Conservation (phyloP, 2,888 invertebrate genomes). For the Tridacna gigas region DNA sequence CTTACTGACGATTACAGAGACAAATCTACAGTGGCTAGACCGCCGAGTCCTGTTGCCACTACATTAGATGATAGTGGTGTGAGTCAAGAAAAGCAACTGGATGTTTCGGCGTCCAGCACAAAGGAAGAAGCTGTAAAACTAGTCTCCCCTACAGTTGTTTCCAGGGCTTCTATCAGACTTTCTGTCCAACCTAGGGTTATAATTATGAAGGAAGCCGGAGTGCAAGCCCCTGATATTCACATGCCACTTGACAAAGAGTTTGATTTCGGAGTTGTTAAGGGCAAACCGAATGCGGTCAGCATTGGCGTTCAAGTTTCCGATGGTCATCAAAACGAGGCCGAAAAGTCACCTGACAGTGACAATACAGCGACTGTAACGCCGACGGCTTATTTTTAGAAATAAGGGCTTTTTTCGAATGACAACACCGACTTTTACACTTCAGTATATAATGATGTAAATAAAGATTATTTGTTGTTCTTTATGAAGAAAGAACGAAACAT, state of each 20-base stretch:
- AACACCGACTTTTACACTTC: too few relatives aligned
- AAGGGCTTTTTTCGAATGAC: too few relatives aligned
- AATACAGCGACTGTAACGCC: not conserved
- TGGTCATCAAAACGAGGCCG: too few relatives aligned
- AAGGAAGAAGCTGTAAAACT: not conserved
- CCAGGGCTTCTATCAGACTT: conserved; percentile 18
- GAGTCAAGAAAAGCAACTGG: not conserved
- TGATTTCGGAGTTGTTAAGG: conserved; percentile 49
- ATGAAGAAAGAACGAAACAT: too few relatives aligned
- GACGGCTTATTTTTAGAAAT: conserved; percentile 18
- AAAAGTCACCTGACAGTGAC: too few relatives aligned
- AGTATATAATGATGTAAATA: too few relatives aligned
- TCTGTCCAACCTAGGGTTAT: conserved; percentile 21
- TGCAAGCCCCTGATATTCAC: conserved; percentile 61
- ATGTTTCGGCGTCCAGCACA: not conserved
- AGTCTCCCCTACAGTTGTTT: conserved; percentile 11
- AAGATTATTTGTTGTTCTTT: too few relatives aligned
- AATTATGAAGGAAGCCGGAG: conserved; percentile 60
- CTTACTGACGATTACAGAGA: conserved; percentile 37
- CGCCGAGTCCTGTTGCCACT: not conserved
- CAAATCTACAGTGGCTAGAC: not conserved
- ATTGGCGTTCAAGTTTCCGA: conserved; percentile 54
- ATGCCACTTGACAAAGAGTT: conserved; percentile 60
- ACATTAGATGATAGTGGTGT: not conserved
- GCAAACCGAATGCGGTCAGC: conserved; percentile 26